Base-by-base conservation (phyloP, 2,797 vertebrate genomes). In the Sebastes cheni region DNA sequence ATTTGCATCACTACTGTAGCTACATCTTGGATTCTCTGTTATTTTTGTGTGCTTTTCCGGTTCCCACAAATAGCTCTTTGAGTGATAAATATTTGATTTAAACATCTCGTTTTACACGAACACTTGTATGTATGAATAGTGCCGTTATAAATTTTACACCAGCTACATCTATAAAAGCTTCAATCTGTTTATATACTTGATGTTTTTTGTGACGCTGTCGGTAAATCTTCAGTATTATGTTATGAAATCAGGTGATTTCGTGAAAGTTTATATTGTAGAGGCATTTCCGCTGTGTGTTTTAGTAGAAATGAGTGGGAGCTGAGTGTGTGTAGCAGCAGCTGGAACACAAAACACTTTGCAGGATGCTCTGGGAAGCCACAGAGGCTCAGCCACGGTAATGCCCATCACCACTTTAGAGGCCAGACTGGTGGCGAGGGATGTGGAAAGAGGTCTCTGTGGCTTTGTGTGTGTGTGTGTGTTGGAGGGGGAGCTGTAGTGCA, bases 401-500 rank as follows among this genome's bases (percentile, higher is more conserved):
- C 87, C 91, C 91, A 92, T 91, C 92, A 87, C 84, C 90, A 90
- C 91, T 93, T 91, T 90, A 89, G 88, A 91, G 91, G 91, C 88
- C 90, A 90, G 89, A 84, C 85, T 91, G 86, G 86, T 92, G 91
- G 91, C 85, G 79, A 83, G 90, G 89, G 92, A 92, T 89, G 93
- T 89, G 89, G 90, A 91, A 85, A 77, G 90, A 90, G 87, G 90
- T 87, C 89, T 90, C 80, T 90, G 91, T 82, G 91, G 89, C 88
- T 92, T 86, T 90, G 76, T 85, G 86, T 86, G 64, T 39, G 61
- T 34, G 60, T 8, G 61, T 36, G 61, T 22, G 32, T n/a, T 22
- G 77, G 80, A 68, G 78, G 75, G 76, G 85, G 87, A 72, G 89
- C 82, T 67, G 81, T 69, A 80, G 87, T 86, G 91, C 87, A 91